These are phyloP conservation scores for Ariopsis seemanni DNA, from an alignment of 2,113 vertebrate genomes.

Conservation along the genomic window DNA sequence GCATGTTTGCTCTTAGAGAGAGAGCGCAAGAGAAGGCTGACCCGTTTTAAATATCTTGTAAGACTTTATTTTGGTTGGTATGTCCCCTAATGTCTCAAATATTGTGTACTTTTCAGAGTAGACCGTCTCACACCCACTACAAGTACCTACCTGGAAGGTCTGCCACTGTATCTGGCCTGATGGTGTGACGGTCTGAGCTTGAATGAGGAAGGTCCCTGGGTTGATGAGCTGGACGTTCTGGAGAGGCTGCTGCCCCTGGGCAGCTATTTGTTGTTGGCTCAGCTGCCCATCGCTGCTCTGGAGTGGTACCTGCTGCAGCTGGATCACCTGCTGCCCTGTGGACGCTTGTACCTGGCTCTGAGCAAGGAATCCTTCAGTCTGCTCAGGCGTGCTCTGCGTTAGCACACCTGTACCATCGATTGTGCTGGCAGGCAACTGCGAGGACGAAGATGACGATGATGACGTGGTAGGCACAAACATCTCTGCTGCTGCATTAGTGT, in stretches of 20 bases:
- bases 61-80: too few species aligned
- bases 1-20: not conserved
- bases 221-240: constrained; percentile 97
- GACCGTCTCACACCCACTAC: not conserved
- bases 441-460: constrained; percentile 75
- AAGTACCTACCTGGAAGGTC: constrained; percentile 81
- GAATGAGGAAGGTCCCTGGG: constrained; percentile 97
- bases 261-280: constrained; percentile 92
- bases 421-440: constrained; percentile 85
- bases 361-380: constrained; percentile 84
- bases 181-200: constrained; percentile 96
- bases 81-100: too few species aligned
- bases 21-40: not conserved
- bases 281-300: constrained; percentile 86
- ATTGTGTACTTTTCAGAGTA: not conserved
- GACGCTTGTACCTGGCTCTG: constrained; percentile 82
- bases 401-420: constrained; percentile 87
- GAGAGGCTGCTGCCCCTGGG: constrained; percentile 84
- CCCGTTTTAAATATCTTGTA: not conserved
- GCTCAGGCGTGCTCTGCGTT: constrained; percentile 84
- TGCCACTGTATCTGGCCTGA: constrained; percentile 99
- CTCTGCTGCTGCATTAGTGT: constrained; percentile 86
- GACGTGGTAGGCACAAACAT: constrained; percentile 96
- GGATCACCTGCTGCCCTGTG: constrained; percentile 61
- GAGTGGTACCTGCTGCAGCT: constrained; percentile 87